Percentiles rank a stretch among this genome's conserved stretches.
These are phyloP conservation scores for Coluber constrictor DNA, from an alignment of 2,797 vertebrate genomes.

Conservation along the genomic window DNA sequence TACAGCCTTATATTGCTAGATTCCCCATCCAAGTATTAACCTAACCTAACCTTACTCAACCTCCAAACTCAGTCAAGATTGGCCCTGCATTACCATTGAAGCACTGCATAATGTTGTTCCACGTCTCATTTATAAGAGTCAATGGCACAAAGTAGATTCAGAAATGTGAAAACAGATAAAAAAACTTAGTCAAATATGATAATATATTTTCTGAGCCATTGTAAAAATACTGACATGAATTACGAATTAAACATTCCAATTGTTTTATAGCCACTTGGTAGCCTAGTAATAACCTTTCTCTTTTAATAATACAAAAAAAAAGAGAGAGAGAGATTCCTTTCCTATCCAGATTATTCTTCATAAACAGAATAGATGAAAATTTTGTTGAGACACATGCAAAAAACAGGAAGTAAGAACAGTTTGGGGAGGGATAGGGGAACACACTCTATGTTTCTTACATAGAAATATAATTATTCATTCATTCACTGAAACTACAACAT, in stretches of 20 bases:
- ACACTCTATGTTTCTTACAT: neutral
- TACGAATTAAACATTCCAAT: neutral
- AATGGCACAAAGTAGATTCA: neutral
- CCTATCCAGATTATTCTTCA: conserved; percentile 3
- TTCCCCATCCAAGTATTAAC: neutral
- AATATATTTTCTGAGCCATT: neutral
- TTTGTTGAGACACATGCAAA: neutral
- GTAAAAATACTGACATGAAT: neutral
- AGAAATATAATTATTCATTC: neutral
- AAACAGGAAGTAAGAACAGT: neutral
- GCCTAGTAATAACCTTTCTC: neutral
- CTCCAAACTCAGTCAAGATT: neutral
- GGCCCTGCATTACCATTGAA: neutral
- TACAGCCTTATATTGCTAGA: neutral
- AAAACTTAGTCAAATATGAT: neutral
- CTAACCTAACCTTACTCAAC: neutral
- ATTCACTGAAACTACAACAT: neutral
- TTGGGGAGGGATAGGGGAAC: neutral
- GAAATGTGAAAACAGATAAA: neutral
- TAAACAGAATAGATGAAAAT: conserved; percentile 8
- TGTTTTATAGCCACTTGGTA: rapidly evolving
- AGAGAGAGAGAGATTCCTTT: neutral
- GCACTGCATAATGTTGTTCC: neutral
- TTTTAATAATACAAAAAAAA: neutral
- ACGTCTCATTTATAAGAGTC: neutral